Conservation (phyloP, 2,797 vertebrate genomes). For the Rhabdomys pumilio region DNA sequence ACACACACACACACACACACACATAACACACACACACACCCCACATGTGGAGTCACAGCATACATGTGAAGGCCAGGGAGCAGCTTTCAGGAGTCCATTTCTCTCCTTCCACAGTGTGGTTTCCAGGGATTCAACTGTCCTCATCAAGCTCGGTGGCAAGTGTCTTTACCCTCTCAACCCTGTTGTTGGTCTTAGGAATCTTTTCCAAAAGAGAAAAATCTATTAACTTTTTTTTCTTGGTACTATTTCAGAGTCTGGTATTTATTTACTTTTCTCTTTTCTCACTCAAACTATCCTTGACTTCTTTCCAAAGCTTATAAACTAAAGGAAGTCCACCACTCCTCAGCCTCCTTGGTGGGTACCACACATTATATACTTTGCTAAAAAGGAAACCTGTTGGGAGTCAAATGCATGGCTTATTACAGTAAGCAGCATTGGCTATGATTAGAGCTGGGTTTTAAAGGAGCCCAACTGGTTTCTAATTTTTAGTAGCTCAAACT, state of each 20-base stretch:
- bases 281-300: conserved; percentile 51
- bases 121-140: not conserved
- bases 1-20: too few species aligned
- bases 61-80: not conserved
- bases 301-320: conserved; percentile 64
- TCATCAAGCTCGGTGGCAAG: not conserved
- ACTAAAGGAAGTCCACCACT: conserved; percentile 49
- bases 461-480: conserved; percentile 13
- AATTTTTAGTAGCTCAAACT: conserved; percentile 63
- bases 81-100: not conserved
- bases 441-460: not conserved
- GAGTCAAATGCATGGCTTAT: conserved; percentile 20
- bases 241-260: conserved; percentile 35
- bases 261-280: not conserved
- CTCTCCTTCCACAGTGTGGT: not conserved
- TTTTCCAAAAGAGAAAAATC: conserved; percentile 28
- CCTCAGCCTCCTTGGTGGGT: conserved; percentile 62
- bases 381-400: conserved; percentile 51
- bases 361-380: conserved; percentile 10
- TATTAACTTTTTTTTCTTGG: conserved; percentile 69
- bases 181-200: not conserved
- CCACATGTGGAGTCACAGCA: not conserved
- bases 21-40: not conserved
- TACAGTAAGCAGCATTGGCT: not conserved
- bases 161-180: not conserved